Evolutionary conservation across 1,140 invertebrate species (phyloP), one percentile per base, ranked within the genome.

Genomic region (Chironomus tepperi): DNA sequence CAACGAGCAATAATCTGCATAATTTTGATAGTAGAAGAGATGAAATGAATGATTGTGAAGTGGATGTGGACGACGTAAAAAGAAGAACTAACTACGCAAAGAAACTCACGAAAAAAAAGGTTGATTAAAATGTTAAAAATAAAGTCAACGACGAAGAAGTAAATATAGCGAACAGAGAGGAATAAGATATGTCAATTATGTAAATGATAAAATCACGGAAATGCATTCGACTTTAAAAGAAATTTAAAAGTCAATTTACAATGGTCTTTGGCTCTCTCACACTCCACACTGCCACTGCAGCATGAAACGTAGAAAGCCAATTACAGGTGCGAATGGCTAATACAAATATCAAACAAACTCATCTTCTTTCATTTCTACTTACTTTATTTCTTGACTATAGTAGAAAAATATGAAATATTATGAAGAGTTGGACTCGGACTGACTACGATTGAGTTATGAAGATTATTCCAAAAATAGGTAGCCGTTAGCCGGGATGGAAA

Each of bases 191-290:
- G 65, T 70, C 65, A 70, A 70, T 70, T 70, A 70, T 70, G 65
- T 70, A 70, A 70, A 70, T 70, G n/a, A 18, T 10, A 70, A 70
- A 70, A 70, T 70, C 65, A 70, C 65, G 65, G 65, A 70, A 70
- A 70, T 70, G 65, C 19, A 70, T 10, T 70, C 16, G 16, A 21
- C 19, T 9, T 18, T 7, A 19, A 21, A 18, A 21, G 18, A 70
- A 70, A 70, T 70, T 70, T 70, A 18, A 19, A 70, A 70, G 65
- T 70, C 65, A 70, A 70, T 70, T 10, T 7, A n/a, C 9, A 57
- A 34, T 10, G n/a, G n/a, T 57, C 47, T 57, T 57, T 57, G 9
- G 47, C n/a, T 57, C n/a, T 10, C 47, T 12, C 47, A 57, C 47
- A 34, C 24, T 34, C 5, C 24, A 34, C 24, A n/a, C 65, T 19